Evolutionary conservation across 2,797 vertebrate species (phyloP).

Genomic region (Coccyzus lansbergi): DNA sequence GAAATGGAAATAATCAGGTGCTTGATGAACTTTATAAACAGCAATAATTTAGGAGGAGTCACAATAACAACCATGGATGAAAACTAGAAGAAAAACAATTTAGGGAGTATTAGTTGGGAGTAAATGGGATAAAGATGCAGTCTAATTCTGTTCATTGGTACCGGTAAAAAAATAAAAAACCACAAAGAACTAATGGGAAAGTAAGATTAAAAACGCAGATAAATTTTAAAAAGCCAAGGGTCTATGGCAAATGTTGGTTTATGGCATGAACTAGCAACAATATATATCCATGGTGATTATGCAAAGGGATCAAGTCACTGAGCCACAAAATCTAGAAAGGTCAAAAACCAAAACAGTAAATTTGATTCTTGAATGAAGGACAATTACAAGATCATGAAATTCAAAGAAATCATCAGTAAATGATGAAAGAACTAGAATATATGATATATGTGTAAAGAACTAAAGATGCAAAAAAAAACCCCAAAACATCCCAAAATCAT

Average conservation of each 20-base stretch:
- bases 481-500: not conserved
- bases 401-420: not conserved
- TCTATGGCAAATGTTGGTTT: not conserved
- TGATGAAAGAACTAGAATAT: not conserved
- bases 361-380: not conserved
- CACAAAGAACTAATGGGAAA: not conserved
- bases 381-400: not conserved
- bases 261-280: not conserved
- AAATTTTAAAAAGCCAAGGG: not conserved
- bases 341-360: not conserved
- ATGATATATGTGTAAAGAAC: not conserved
- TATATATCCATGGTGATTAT: not conserved
- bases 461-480: not conserved
- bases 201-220: not conserved
- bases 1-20: constrained; percentile 28
- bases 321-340: not conserved
- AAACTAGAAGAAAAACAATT: constrained; percentile 16
- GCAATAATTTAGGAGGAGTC: constrained; percentile 40
- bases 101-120: not conserved
- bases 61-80: not conserved
- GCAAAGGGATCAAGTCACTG: not conserved
- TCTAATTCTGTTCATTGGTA: not conserved
- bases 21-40: constrained; percentile 55
- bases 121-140: not conserved
- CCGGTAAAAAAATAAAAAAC: not conserved